phyloP scores from a whole-genome alignment of 2,797 vertebrate species.

The Phoebastria nigripes region DNA sequence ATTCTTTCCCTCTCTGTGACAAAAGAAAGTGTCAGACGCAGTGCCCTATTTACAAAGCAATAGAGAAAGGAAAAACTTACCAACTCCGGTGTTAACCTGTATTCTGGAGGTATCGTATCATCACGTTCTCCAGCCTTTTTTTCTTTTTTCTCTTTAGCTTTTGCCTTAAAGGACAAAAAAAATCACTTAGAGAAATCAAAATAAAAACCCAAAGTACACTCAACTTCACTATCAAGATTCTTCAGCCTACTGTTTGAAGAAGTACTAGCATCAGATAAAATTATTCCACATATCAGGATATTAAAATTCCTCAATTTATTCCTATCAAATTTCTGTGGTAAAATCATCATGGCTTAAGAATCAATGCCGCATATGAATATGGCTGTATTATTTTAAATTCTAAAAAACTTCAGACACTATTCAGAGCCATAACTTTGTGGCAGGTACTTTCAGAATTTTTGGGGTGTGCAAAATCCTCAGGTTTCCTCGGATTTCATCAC shows the following conservation, averaged over 20 bases:
- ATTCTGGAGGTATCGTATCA: conserved; percentile 69
- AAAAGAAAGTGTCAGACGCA: neutral
- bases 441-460: neutral
- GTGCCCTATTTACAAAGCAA: neutral
- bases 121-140: conserved; percentile 72
- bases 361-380: accelerated
- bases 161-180: conserved; percentile 54
- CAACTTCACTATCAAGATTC: neutral
- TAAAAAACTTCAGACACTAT: neutral
- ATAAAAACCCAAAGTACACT: neutral
- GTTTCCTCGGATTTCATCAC: neutral
- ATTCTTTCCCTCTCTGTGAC: neutral
- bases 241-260: neutral
- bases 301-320: neutral
- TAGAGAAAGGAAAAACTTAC: conserved; percentile 10
- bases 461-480: neutral
- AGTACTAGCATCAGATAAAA: neutral
- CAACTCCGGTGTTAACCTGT: conserved; percentile 56
- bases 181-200: neutral
- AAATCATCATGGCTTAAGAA: neutral
- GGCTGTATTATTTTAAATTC: neutral
- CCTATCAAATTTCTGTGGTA: neutral
- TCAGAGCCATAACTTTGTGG: neutral
- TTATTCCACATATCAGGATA: neutral
- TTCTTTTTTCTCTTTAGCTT: conserved; percentile 69